phyloP scores from a whole-genome alignment of 2,113 vertebrate genomes.

The Vimba vimba region DNA sequence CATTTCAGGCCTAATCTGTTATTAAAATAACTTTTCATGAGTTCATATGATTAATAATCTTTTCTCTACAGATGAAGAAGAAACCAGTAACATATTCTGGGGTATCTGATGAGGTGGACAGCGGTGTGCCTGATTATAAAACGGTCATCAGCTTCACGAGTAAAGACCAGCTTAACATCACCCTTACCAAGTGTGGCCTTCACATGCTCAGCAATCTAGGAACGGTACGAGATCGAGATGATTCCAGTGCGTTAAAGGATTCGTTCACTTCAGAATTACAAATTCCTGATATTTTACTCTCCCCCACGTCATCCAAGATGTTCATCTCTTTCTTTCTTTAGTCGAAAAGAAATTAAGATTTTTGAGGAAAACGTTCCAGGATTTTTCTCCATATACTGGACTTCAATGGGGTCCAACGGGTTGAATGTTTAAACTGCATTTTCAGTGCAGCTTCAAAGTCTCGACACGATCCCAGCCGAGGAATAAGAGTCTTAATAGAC shows the following conservation, averaged over 20 bases:
- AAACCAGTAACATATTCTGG: constrained; percentile 76
- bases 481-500: too few relatives aligned
- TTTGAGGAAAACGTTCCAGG: too few relatives aligned
- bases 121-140: constrained; percentile 90
- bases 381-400: too few relatives aligned
- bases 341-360: too few relatives aligned
- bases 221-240: constrained; percentile 78
- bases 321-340: too few relatives aligned
- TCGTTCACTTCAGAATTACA: too few relatives aligned
- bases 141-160: constrained; percentile 88
- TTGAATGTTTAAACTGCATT: too few relatives aligned
- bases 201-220: constrained; percentile 91
- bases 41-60: not conserved
- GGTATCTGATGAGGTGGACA: constrained; percentile 86
- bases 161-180: constrained; percentile 94
- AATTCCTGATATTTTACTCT: too few relatives aligned
- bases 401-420: too few relatives aligned
- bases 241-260: not conserved
- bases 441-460: too few relatives aligned
- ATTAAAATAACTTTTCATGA: not conserved
- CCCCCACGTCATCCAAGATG: too few relatives aligned
- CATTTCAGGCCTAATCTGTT: not conserved
- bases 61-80: constrained; percentile 88
- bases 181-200: constrained; percentile 91
- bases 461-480: too few relatives aligned